These are phyloP conservation scores for Melinopterus prodromus DNA, from an alignment of 2,888 invertebrate species.

Conservation along the genomic window DNA sequence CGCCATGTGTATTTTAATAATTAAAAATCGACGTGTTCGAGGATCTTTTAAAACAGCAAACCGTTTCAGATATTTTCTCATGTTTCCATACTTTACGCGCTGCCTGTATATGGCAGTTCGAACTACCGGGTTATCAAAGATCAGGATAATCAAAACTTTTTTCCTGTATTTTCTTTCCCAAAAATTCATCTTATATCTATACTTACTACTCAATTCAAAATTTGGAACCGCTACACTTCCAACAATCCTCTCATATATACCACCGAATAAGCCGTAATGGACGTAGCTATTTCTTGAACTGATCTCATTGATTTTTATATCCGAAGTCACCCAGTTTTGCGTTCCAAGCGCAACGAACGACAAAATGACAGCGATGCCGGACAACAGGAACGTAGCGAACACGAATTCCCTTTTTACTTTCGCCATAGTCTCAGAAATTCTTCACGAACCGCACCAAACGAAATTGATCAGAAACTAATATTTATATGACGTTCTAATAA, in stretches of 20 bases:
- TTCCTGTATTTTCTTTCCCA: too few species aligned
- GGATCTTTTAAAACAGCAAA: too few species aligned
- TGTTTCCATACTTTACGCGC: too few species aligned
- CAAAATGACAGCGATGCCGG: constrained; percentile 51
- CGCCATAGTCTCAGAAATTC: constrained; percentile 46
- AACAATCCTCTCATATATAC: constrained; percentile 45
- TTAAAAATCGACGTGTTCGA: too few species aligned
- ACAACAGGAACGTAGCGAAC: constrained; percentile 51
- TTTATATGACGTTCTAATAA: background rate
- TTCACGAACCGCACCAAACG: background rate
- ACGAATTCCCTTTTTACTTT: constrained; percentile 51
- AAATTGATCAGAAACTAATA: background rate
- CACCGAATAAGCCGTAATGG: constrained; percentile 54
- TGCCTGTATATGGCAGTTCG: too few species aligned
- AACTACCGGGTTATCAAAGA: too few species aligned
- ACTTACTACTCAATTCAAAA: constrained; percentile 54
- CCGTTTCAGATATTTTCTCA: too few species aligned
- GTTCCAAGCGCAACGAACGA: constrained; percentile 54
- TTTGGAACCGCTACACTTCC: constrained; percentile 36
- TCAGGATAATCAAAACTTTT: too few species aligned
- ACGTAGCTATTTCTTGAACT: constrained; percentile 38
- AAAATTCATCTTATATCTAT: background rate
- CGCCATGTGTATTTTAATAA: too few species aligned
- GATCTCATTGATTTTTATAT: constrained; percentile 36
- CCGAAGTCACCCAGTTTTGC: constrained; percentile 52